phyloP scores from a whole-genome alignment of 2,888 invertebrate genomes.

The Molanna angustata region DNA sequence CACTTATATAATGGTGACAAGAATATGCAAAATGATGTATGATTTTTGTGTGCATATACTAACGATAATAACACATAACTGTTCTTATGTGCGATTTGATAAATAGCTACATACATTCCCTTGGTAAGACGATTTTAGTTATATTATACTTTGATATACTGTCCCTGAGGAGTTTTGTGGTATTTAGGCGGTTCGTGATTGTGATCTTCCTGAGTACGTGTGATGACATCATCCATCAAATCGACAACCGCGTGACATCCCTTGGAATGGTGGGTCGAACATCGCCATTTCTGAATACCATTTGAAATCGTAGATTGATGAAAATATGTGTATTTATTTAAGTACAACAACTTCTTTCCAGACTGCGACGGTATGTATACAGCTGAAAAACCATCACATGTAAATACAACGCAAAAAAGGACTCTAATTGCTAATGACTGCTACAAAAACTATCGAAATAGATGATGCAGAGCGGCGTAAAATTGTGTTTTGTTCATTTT shows the following conservation, averaged over 20 bases:
- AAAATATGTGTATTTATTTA: slow-evolving; percentile 11
- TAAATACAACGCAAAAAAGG: too few species aligned
- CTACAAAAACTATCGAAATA: too few species aligned
- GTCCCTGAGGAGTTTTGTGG: background rate
- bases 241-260: background rate
- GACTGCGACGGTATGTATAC: background rate
- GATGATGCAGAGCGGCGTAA: too few species aligned
- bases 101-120: too few species aligned
- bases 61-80: too few species aligned
- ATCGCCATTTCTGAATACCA: background rate
- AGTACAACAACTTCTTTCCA: slow-evolving; percentile 3
- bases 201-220: background rate
- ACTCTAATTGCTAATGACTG: too few species aligned
- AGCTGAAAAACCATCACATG: background rate
- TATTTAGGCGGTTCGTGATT: slow-evolving; percentile 3
- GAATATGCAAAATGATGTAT: too few species aligned
- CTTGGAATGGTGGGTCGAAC: background rate
- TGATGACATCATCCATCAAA: background rate
- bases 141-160: background rate
- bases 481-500: too few species aligned
- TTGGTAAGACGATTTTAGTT: too few species aligned
- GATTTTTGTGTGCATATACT: too few species aligned
- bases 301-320: background rate
- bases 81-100: too few species aligned
- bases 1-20: too few species aligned